These are phyloP conservation scores for Anomalospiza imberbis DNA, from an alignment of 2,797 vertebrate genomes.

Conservation along the genomic window DNA sequence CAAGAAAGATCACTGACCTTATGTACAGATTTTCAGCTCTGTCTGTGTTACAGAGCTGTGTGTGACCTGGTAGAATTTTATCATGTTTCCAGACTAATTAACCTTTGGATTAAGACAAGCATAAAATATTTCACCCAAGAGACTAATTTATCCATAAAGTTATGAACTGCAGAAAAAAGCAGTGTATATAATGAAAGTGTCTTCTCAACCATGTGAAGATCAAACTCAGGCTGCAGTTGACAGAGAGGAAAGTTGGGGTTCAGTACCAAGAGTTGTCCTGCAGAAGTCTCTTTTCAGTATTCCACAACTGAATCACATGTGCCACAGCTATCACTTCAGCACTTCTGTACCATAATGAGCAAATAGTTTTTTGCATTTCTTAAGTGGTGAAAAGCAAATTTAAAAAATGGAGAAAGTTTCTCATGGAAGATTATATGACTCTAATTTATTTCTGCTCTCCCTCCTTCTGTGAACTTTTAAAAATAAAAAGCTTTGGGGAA, in stretches of 20 bases:
- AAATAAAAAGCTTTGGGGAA: not conserved
- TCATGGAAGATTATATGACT: not conserved
- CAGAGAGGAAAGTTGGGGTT: not conserved
- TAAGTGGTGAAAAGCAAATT: not conserved
- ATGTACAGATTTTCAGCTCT: not conserved
- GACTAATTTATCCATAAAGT: not conserved
- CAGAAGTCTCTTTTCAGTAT: not conserved
- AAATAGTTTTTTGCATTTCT: not conserved
- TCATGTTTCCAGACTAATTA: not conserved
- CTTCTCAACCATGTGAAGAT: not conserved
- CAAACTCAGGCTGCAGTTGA: not conserved
- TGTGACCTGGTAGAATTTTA: not conserved
- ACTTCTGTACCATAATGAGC: not conserved
- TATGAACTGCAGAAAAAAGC: not conserved
- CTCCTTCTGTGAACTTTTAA: not conserved
- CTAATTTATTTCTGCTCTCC: not conserved
- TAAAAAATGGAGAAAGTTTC: not conserved
- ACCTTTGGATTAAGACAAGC: not conserved
- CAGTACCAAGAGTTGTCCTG: not conserved
- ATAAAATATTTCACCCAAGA: not conserved
- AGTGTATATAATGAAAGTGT: not conserved
- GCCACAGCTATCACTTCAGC: not conserved
- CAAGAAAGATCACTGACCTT: not conserved
- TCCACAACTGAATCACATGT: rapidly evolving
- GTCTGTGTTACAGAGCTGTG: not conserved